These are phyloP conservation scores for Sebastes kiyomatsui DNA, from an alignment of 2,797 vertebrate genomes.

Conservation along the genomic window DNA sequence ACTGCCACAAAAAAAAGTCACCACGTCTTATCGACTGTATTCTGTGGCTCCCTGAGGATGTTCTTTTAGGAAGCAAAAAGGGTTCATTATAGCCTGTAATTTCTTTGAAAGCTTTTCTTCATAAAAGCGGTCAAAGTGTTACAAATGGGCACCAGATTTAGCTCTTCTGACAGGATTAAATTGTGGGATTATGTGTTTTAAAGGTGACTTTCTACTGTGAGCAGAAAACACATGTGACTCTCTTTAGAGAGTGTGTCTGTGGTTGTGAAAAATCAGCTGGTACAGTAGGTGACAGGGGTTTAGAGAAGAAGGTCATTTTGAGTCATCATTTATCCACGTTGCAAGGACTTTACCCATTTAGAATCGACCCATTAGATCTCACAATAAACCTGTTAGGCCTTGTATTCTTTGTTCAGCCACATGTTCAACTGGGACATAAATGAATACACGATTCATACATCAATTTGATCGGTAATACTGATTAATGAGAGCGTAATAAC, in stretches of 20 bases:
- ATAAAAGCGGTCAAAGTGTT: constrained; percentile 39
- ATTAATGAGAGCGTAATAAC: not conserved
- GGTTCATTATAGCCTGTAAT: constrained; percentile 4
- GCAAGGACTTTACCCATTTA: not conserved
- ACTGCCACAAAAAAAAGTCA: not conserved
- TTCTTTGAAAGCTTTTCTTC: constrained; percentile 9
- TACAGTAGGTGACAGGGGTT: constrained; percentile 11
- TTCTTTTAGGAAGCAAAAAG: not conserved
- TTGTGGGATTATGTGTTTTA: constrained; percentile 59
- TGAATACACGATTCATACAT: not conserved
- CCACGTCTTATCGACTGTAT: not conserved
- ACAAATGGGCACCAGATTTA: constrained; percentile 53
- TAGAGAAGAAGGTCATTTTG: constrained; percentile 13
- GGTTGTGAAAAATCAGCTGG: constrained; percentile 30
- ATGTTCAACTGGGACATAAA: not conserved
- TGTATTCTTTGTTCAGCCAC: not conserved
- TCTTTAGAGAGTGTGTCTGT: constrained; percentile 8
- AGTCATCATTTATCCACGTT: not conserved
- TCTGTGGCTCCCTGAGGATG: not conserved
- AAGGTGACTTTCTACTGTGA: constrained; percentile 53
- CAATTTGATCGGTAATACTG: not conserved
- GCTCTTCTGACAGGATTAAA: constrained; percentile 60
- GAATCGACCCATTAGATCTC: not conserved
- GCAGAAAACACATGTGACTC: constrained; percentile 11
- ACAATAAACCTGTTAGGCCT: not conserved